Evolutionary conservation across 2,113 vertebrate genomes (phyloP), one percentile per base, ranked within the genome.

Genomic region (Thalassoma bifasciatum): DNA sequence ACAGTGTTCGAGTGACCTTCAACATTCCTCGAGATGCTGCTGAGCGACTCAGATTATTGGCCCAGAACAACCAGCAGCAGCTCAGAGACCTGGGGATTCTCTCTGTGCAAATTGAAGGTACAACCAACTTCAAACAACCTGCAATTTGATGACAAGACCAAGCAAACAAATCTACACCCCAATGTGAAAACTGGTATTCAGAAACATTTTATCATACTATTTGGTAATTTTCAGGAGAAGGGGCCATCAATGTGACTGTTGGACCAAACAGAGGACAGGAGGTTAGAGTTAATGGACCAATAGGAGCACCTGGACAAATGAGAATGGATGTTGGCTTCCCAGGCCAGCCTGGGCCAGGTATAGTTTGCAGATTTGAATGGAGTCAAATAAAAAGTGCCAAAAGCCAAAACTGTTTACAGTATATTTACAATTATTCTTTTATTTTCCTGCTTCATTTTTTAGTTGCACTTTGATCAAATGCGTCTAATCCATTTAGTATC

Each of bases 41-140:
- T 0, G 97, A 99, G 80, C 94, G 98, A 12, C 93, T 99, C 72
- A 92, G 98, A 7, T 91, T 97, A 72, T 91, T 99, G 86, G 98
- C 97, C 52, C 98, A 99, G 91, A 98, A 93, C 89, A 99, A 99
- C 82, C 98, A 98, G 86, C 98, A 98, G 64, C 98, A 99, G 90
- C 96, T 99, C 47, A 94, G 98, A 66, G 98, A 99, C 75, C 91
- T 99, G 86, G 98, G 98, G 69, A 99, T 99, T 77, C 96, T 99
- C 62, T 99, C 98, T 0, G 95, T 99, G 79, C 98, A 99, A 74
- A 99, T 99, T 51, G 98, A 99, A 96, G 98, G 98, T 98, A 92
- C 68, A 1, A 34, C 5, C 42, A 9, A 23, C 19, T n/a, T 72
- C 14, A 42, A 17, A 12, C 2, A 44, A 6, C 2, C 4, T 36